A percentile compares a stretch with the other conserved stretches of the same genome.
phyloP scores from a whole-genome alignment of 2,797 vertebrate genomes.

The Amblyopsis hoosieri region DNA sequence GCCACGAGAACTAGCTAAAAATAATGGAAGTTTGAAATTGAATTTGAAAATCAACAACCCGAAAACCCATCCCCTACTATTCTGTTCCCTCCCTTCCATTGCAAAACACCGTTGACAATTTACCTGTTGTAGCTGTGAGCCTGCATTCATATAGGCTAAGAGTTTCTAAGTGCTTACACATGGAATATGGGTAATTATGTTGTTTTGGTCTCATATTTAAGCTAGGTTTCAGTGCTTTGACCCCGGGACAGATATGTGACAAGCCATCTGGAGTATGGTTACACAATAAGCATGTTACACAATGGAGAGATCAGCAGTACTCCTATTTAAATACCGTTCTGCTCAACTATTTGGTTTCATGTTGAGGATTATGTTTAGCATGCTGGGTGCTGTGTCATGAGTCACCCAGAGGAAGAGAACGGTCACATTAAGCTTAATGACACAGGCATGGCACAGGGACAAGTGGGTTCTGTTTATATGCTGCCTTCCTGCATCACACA shows the following conservation, averaged over 20 bases:
- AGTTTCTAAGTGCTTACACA: not conserved
- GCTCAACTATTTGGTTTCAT: conserved; percentile 62
- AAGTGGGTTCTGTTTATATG: conserved; percentile 28
- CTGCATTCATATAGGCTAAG: too few relatives aligned
- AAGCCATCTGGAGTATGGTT: conserved; percentile 63
- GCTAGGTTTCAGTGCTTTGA: conserved; percentile 44
- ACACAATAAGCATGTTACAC: conserved; percentile 48
- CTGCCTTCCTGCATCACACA: conserved; percentile 12
- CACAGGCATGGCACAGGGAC: conserved; percentile 34
- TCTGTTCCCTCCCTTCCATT: not conserved
- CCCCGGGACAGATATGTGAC: conserved; percentile 48
- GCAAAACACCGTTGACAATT: too few relatives aligned
- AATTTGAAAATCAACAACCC: too few relatives aligned
- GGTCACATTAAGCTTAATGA: conserved; percentile 55
- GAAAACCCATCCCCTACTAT: too few relatives aligned
- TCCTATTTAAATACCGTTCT: conserved; percentile 64
- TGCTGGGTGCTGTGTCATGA: conserved; percentile 63
- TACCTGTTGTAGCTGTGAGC: not conserved
- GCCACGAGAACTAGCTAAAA: too few relatives aligned
- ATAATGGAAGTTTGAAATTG: too few relatives aligned
- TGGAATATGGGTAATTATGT: not conserved
- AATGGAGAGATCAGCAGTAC: conserved; percentile 54
- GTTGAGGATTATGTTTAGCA: conserved; percentile 65
- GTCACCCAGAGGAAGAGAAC: conserved; percentile 57
- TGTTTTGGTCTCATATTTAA: conserved; percentile 31